Evolutionary conservation across 2,797 vertebrate species (phyloP).

Genomic region (Catharus ustulatus): DNA sequence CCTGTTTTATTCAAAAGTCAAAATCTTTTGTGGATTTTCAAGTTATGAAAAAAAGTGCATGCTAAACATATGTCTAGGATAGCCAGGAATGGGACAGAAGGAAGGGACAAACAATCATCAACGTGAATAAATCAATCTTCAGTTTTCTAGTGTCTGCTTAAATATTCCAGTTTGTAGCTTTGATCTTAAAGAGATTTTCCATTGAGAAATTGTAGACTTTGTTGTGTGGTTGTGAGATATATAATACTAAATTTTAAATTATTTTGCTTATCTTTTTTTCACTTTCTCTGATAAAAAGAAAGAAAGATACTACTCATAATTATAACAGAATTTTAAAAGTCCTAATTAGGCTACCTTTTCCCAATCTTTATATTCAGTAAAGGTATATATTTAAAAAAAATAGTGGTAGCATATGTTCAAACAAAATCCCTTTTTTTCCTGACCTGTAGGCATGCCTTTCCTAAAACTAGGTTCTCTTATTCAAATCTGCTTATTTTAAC

Average conservation of each 20-base stretch:
- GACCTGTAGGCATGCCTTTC: neutral
- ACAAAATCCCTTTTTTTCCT: neutral
- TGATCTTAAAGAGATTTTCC: neutral
- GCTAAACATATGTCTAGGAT: fast-evolving
- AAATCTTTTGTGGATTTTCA: neutral
- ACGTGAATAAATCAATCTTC: neutral
- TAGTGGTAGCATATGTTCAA: neutral
- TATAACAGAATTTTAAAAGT: neutral
- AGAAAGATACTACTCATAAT: neutral
- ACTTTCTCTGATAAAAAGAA: neutral
- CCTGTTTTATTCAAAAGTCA: neutral
- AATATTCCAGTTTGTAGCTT: neutral
- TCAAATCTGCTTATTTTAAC: neutral
- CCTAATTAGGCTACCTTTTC: neutral
- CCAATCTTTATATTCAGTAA: neutral
- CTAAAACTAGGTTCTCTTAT: neutral
- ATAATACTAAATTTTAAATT: neutral
- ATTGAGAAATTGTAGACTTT: neutral
- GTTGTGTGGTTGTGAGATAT: neutral
- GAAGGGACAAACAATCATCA: neutral
- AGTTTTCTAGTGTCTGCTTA: neutral
- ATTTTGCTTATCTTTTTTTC: neutral
- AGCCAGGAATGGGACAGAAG: neutral
- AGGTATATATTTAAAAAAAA: neutral
- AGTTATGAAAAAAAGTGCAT: neutral